Base-by-base conservation (phyloP, 2,888 invertebrate genomes). In the Trichogramma dendrolimi region DNA sequence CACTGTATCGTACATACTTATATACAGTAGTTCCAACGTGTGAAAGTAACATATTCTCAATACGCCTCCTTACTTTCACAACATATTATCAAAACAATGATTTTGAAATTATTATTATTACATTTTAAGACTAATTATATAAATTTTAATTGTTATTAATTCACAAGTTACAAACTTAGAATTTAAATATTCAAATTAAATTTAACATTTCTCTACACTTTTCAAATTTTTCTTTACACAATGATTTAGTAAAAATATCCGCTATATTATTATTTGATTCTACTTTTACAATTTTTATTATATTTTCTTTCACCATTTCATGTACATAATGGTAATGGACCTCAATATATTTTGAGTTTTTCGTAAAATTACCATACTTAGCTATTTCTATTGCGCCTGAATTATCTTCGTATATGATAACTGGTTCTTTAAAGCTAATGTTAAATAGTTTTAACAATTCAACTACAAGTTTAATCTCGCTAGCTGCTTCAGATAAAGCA, bases 401-500 rank as follows among this genome's bases (percentile, higher is more conserved):
- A 54, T 65, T 65, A 11, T 67, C 67, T 60, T 67, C 61, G 54
- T 59, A 62, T 14, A 14, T 60, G 53, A 43, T 47, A 39, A 65
- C 55, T 4, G 60, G 63, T 44, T 65, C 11, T 8, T 53, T 46
- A 7, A 65, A 4, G 5, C 63, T 46, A 6, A 65, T 27, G 27
- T 61, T n/a, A 51, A 63, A 63, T 38, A 11, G 47, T 51, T 51
- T 39, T 10, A 60, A 1, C 1, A 64, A 8, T 48, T 64, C 58
- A 57, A 44, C 54, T 10, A 65, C 8, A 7, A 59, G 10, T 54
- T 61, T 62, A 7, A 64, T 6, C 43, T 66, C 64, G 50, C 54
- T 67, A 0, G 64, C 64, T 7, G 53, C 57, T 43, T 68, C 64
- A 4, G 65, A 67, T 14, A 67, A 46, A 0, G 67, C 69, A n/a